Evolutionary conservation across 1,140 invertebrate genomes (phyloP), one percentile per base, ranked within the genome.

Genomic region (Drosophila hydei): DNA sequence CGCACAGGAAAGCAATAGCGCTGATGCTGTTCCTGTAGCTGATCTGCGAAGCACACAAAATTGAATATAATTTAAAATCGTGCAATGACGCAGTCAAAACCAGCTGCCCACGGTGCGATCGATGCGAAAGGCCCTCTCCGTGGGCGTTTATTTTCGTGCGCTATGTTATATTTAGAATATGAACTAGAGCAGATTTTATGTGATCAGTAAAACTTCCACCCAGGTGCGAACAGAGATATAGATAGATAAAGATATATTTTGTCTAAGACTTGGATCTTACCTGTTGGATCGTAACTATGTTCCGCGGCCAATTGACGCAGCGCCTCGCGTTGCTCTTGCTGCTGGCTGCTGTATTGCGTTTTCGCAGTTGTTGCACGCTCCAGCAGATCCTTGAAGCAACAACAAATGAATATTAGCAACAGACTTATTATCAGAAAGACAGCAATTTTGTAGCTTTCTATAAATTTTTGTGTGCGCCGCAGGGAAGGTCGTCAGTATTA

Each of bases 1-100:
- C 90, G 83, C 27, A 91, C 90, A 9, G 90, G 90, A 38, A 89
- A 91, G 55, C 90, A 91, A 65, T 76, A 91, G 27, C 90, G 85
- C 50, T 87, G 87, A 36, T 90, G 89, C 48, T 89, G 88, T 54
- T 90, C 89, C 55, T 78, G 88, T 40, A 88, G 42, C 75, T 78
- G 79, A 74, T 91, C 77, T 91, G 64, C n/a, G 68, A 75, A 45
- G 27, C 47, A 72, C 47, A 69, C 6, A 43, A 45, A 61, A 54
- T 43, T 38, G 4, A 30, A 11, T 60, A 51, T 50, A 25, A 51
- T 51, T 48, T 21, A 16, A 36, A 47, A 48, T 18, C 43, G 4
- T 23, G 43, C 55, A 64, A 63, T 60, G 67, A 78, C 59, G 59
- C 69, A 72, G 69, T 30, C 69, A 42, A 59, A 60, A 18, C 62